Evolutionary conservation across 2,888 invertebrate genomes (phyloP), one percentile per base, ranked within the genome.

Genomic region (Meliscaeva auricollis): DNA sequence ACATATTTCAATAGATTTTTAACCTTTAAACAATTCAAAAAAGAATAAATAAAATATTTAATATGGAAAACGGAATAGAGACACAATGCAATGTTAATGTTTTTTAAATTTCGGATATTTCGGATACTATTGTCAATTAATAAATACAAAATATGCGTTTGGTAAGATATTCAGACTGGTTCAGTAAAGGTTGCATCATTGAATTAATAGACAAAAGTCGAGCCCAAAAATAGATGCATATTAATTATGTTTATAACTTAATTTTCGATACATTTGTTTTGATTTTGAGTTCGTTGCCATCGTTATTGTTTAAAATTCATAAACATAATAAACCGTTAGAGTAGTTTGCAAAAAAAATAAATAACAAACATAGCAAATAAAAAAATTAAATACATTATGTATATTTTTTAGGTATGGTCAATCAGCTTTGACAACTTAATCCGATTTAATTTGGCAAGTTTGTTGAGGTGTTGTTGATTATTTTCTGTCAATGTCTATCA

Each of bases 201-300:
- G 13, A 38, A 38, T 38, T 38, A 11, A 26, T 32, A 35, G 32
- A 35, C 56, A 17, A 9, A 56, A 17, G 35, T 56, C 35, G 9
- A 56, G 13, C 17, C 56, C 17, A 35, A 35, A 30, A 11, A 56
- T 35, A 7, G 17, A 11, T 56, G 11, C n/a, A 52, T 52, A 52
- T 35, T 56, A 3, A 35, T 35, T 15, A 35, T 56, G 17, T 35
- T 35, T 17, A 13, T 26, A 9, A 38, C 9, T 9, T 38, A 9
- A 3, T 15, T 56, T 8, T 46, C n/a, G 11, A 56, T 56, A 32
- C 9, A 35, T 56, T 56, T 56, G 11, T 56, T 56, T 56, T 35
- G 17, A 11, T 35, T 35, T 56, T 32, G 17, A 56, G 56, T 56
- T 56, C 56, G 17, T 56, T 56, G 56, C 5, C 56, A 35, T 35